Evolutionary conservation across 2,888 invertebrate species (phyloP), one percentile per base, ranked within the genome.

Genomic region (Argyra leucocephala): DNA sequence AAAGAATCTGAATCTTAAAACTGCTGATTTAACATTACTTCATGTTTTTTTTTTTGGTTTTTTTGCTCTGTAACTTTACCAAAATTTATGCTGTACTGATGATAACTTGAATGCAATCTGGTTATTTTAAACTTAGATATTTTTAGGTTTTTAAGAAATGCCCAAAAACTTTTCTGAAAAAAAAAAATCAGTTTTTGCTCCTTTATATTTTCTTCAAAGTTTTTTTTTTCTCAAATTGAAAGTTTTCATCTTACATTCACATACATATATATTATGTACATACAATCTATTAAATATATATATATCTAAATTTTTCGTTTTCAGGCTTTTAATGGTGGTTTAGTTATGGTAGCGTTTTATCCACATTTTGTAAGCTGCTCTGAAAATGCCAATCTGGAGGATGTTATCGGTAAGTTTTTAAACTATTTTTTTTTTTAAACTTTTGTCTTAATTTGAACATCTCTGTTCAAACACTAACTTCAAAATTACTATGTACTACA

Each of bases 331-430:
- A 86, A 85, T 72, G 82, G 83, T 64, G 86, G 86, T 64, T 80
- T 87, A 70, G 84, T 86, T 65, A 87, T 86, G 86, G 84, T 87
- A 61, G 85, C 85, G 67, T 86, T 87, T 76, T 85, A 83, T 73
- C 83, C 82, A 66, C 80, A 81, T 73, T 86, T 84, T 75, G 81
- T 86, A 73, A 85, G 84, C 76, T 82, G 82, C 74, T 81, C 82
- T 67, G 82, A 83, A 69, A 82, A 81, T 72, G 83, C 85, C 59
- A 85, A 82, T 59, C 76, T 86, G 61, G 77, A 80, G 66, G 84
- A 85, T 73, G 85, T 86, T 67, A 84, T 83, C 70, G 85, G 86
- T 86, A 76, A 77, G 82, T 78, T 60, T 36, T 61, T 58, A 18
- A n/a, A n/a, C 26, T 26, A 61, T 18, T 48, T 23, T 31, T n/a